A percentile compares a stretch with the other conserved stretches of the same genome.
These are phyloP conservation scores for Xiphorhynchus elegans DNA, from an alignment of 2,113 vertebrate genomes.

Conservation along the genomic window DNA sequence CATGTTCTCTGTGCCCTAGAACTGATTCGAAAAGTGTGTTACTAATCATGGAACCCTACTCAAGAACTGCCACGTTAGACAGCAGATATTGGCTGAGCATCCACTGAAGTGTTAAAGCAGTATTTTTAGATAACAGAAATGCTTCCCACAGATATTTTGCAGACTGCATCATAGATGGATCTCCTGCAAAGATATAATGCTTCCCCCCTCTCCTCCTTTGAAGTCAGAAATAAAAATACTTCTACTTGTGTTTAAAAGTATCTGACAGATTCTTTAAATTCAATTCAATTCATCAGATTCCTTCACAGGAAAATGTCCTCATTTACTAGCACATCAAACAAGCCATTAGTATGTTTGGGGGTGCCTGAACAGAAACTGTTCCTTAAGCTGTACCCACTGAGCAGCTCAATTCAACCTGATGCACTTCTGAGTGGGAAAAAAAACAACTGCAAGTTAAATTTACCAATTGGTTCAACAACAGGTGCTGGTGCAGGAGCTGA, in stretches of 20 bases:
- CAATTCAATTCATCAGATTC: neutral
- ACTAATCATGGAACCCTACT: neutral
- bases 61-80: neutral
- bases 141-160: neutral
- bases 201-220: fast-evolving
- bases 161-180: neutral
- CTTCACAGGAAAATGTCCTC: neutral
- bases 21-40: neutral
- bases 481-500: conserved; percentile 79
- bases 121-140: neutral
- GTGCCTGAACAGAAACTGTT: neutral
- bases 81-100: neutral
- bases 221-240: neutral
- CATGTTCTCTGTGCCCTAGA: neutral
- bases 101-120: neutral
- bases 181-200: neutral
- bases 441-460: conserved; percentile 16
- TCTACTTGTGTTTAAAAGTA: neutral
- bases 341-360: neutral
- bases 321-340: neutral
- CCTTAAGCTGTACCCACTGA: neutral
- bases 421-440: fast-evolving
- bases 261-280: neutral
- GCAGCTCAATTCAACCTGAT: neutral
- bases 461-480: conserved; percentile 81